Evolutionary conservation across 2,797 vertebrate genomes (phyloP).

Genomic region (Scyliorhinus canicula): DNA sequence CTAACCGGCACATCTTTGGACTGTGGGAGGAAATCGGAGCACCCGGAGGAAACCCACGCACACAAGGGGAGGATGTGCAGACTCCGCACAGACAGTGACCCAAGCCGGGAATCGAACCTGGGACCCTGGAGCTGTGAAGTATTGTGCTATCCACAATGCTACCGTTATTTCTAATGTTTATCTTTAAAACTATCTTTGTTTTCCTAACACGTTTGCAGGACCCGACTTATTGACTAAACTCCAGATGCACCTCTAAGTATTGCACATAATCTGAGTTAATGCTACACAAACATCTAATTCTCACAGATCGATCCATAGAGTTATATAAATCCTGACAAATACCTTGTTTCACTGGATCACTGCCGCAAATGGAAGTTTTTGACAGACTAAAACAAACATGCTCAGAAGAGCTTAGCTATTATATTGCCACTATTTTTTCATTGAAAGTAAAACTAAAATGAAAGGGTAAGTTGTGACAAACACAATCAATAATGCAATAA

Average conservation of each 20-base stretch:
- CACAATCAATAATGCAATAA: background rate
- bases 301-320: background rate
- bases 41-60: too few relatives aligned
- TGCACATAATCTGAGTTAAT: background rate
- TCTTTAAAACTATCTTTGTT: too few relatives aligned
- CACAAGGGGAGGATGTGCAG: too few relatives aligned
- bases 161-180: too few relatives aligned
- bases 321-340: background rate
- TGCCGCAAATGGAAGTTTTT: background rate
- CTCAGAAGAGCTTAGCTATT: conserved; percentile 6
- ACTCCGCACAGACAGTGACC: too few relatives aligned
- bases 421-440: background rate
- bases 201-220: too few relatives aligned
- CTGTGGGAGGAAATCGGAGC: too few relatives aligned
- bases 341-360: background rate
- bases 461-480: background rate
- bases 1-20: too few relatives aligned
- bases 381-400: background rate
- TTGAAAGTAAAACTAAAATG: background rate
- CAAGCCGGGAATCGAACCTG: too few relatives aligned
- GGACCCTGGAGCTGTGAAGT: too few relatives aligned
- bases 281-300: background rate
- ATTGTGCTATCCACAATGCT: too few relatives aligned
- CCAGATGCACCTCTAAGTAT: background rate
- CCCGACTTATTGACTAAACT: background rate